phyloP scores from a whole-genome alignment of 1,140 invertebrate genomes.

The Solenopsis invicta region DNA sequence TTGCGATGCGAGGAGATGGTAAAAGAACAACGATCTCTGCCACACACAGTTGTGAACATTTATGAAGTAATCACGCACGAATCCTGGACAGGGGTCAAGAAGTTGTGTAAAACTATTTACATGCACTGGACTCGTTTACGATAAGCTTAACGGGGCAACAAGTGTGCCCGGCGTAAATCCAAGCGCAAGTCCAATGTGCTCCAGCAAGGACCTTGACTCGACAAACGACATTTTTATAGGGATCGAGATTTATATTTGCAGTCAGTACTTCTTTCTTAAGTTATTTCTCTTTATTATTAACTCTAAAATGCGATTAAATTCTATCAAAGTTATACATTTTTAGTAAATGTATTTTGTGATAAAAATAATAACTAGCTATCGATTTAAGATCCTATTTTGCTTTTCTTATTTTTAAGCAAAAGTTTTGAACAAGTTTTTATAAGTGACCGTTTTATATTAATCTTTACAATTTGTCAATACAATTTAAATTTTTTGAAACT shows the following conservation, averaged over 20 bases:
- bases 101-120: conserved; percentile 69
- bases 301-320: neutral
- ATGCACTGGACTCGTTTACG: conserved; percentile 74
- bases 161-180: conserved; percentile 68
- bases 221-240: neutral
- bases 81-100: conserved; percentile 46
- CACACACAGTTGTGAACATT: conserved; percentile 35
- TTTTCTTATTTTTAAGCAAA: neutral
- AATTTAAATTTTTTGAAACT: neutral
- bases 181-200: conserved; percentile 48
- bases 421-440: neutral
- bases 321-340: neutral
- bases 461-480: neutral
- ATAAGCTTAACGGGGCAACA: conserved; percentile 76
- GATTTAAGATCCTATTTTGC: neutral
- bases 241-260: neutral
- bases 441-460: neutral
- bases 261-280: neutral
- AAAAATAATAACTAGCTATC: neutral
- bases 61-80: conserved; percentile 33
- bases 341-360: neutral
- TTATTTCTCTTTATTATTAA: neutral
- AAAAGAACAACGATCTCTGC: neutral
- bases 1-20: neutral
- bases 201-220: conserved; percentile 44